Conservation (phyloP, 2,888 invertebrate species). For the Julus scanicus region DNA sequence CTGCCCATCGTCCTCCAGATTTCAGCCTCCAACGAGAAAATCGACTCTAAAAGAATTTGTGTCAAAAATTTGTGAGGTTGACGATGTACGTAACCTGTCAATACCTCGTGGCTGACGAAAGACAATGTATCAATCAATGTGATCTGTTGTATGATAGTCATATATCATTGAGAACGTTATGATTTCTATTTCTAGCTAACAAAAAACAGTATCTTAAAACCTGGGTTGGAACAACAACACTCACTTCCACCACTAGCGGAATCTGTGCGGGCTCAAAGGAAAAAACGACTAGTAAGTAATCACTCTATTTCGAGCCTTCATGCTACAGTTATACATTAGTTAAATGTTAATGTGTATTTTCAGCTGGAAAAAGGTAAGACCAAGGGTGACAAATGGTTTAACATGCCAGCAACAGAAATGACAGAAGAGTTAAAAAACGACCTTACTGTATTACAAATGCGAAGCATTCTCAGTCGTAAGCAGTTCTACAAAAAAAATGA, state of each 20-base stretch:
- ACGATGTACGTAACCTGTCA: not conserved
- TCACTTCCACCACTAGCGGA: not conserved
- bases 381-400: slow-evolving; percentile 89
- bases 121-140: too few relatives aligned
- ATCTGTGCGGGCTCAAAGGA: not conserved
- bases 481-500: slow-evolving; percentile 95
- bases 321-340: not conserved
- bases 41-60: not conserved
- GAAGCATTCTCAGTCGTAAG: slow-evolving; percentile 90
- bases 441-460: slow-evolving; percentile 89
- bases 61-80: not conserved
- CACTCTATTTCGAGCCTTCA: not conserved
- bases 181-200: not conserved
- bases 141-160: not conserved
- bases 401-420: slow-evolving; percentile 87
- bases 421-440: slow-evolving; percentile 90
- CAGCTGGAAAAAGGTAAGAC: slow-evolving; percentile 81
- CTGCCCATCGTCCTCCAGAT: not conserved
- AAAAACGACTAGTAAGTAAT: not conserved
- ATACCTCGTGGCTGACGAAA: too few relatives aligned
- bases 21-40: not conserved
- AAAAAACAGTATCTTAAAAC: slow-evolving; percentile 18
- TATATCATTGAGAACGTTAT: not conserved
- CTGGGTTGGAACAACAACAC: not conserved
- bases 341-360: slow-evolving; percentile 61